Percentiles rank a stretch among this genome's conserved stretches.
phyloP scores from a whole-genome alignment of 2,888 invertebrate species.

The Dryococelus australis region DNA sequence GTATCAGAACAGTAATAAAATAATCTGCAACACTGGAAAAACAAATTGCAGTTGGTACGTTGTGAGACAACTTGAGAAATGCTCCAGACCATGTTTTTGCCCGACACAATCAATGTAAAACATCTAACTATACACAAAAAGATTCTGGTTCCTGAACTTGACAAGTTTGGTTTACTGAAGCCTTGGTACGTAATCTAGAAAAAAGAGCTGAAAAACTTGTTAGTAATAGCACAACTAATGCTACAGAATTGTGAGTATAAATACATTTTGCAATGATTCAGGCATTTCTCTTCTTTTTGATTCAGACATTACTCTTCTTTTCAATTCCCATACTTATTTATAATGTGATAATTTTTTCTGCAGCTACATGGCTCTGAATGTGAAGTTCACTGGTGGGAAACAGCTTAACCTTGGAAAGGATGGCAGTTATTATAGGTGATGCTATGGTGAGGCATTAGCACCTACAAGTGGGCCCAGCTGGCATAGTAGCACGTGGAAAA shows the following conservation, averaged over 20 bases:
- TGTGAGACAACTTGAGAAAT: neutral
- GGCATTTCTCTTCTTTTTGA: neutral
- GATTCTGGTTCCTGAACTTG: neutral
- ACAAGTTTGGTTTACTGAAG: neutral
- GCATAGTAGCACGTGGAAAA: slow-evolving; percentile 36
- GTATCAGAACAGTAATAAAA: neutral
- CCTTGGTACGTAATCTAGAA: neutral
- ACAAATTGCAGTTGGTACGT: neutral
- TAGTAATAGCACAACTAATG: slow-evolving; percentile 19
- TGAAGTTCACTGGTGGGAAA: slow-evolving; percentile 35
- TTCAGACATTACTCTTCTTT: too few species aligned
- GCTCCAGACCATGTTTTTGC: slow-evolving; percentile 6
- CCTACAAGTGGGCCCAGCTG: slow-evolving; percentile 31
- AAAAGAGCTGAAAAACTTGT: neutral
- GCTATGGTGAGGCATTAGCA: slow-evolving; percentile 26
- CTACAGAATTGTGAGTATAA: neutral
- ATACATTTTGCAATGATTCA: neutral
- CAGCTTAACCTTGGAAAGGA: slow-evolving; percentile 28
- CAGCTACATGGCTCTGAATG: slow-evolving; percentile 29
- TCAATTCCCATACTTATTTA: too few species aligned
- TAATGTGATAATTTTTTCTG: neutral
- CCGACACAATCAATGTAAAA: neutral
- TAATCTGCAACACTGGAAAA: neutral
- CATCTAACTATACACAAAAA: neutral
- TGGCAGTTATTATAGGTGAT: slow-evolving; percentile 27